Evolutionary conservation across 2,797 vertebrate species (phyloP).

Genomic region (Lateolabrax maculatus): DNA sequence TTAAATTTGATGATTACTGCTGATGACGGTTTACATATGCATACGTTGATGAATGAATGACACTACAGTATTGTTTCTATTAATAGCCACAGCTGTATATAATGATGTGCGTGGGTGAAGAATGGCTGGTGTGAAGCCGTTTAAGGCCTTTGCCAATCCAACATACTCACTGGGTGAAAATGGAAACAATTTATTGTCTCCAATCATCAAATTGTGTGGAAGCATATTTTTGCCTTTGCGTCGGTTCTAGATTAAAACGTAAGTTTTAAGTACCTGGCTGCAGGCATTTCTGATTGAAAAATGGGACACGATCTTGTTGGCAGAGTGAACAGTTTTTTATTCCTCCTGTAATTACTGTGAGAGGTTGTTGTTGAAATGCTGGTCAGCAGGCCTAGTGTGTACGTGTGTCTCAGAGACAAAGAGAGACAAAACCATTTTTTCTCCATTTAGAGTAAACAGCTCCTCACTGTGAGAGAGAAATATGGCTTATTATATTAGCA

Average conservation of each 20-base stretch:
- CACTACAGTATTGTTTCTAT: background rate
- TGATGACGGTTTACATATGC: background rate
- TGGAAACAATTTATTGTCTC: background rate
- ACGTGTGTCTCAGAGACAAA: background rate
- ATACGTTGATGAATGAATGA: background rate
- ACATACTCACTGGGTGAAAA: background rate
- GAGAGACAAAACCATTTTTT: slow-evolving; percentile 28
- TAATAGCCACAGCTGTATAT: background rate
- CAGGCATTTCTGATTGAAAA: slow-evolving; percentile 7
- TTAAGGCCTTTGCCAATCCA: background rate
- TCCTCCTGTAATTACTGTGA: slow-evolving; percentile 24
- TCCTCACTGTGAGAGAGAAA: slow-evolving; percentile 32
- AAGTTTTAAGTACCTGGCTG: background rate
- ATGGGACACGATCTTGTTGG: background rate
- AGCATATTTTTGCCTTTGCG: slow-evolving; percentile 1
- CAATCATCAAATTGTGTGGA: background rate
- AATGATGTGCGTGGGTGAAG: background rate
- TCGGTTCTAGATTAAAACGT: background rate
- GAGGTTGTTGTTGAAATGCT: slow-evolving; percentile 20
- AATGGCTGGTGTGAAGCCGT: background rate
- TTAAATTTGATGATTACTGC: background rate
- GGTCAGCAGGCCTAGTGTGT: background rate
- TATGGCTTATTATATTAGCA: slow-evolving; percentile 30
- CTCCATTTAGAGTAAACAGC: slow-evolving; percentile 24
- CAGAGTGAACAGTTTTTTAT: background rate